Base-by-base conservation (phyloP, 1,140 invertebrate genomes). In the Aphaenogaster floridana region DNA sequence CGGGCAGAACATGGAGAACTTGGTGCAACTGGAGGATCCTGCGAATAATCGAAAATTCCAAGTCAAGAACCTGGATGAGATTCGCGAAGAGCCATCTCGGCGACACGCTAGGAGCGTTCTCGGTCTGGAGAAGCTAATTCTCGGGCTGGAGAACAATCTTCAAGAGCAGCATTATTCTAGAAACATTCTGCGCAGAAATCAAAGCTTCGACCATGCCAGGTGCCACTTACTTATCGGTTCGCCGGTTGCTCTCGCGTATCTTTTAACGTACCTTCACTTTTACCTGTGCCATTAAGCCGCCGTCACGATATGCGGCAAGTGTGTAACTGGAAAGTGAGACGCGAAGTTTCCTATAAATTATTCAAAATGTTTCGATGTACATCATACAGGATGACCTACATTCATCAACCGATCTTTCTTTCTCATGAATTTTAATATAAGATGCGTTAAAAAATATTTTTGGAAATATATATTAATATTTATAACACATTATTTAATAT, bases 1-100 rank as follows among this genome's bases (percentile, higher is more conserved):
- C 34, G 94, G 93, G 4, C 93, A 94, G 50, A 94, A 95, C n/a
- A 93, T 94, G 91, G 93, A 94, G 74, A 94, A 94, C 50, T 61
- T 94, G 45, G 94, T 94, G 9, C 94, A 94, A 48, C n/a, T 94
- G 17, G 94, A 94, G 1, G 90, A 92, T 7, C 83, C 92, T 2
- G 86, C 66, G 8, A 34, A 13, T 28, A 93, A 91, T n/a, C 83
- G 91, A 3, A 92, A 94, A n/a, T 93, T 94, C 64, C 66, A 45
- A 13, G 89, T 92, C 0, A 94, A 92, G 57, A 94, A 94, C 64
- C 68, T 95, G n/a, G 93, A 94, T 39, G 94, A 94, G 85, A 94
- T 95, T 34, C 83, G 93, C 7, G 94, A 94, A 59, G 94, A 95
- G 45, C 81, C 90, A 3, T 71, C 87, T 1, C 90, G 91, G 2